Percentiles rank a stretch among this genome's conserved stretches.
Evolutionary conservation across 2,113 vertebrate genomes (phyloP).

Genomic region (Sialia sialis): DNA sequence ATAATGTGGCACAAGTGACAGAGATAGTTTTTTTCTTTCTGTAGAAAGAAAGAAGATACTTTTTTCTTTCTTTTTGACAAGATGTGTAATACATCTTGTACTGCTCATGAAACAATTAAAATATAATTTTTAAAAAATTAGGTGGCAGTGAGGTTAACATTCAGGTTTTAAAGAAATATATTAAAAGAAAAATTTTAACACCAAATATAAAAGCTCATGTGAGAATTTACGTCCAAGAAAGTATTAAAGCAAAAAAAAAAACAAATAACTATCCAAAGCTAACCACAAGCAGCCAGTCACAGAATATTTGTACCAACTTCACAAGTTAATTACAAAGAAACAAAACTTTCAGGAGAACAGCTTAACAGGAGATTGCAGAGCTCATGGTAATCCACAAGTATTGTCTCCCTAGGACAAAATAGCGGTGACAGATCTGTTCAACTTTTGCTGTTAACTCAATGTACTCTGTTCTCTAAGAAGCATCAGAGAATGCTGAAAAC

Average conservation of each 20-base stretch:
- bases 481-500: neutral
- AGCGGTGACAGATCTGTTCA: neutral
- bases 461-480: neutral
- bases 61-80: neutral
- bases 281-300: neutral
- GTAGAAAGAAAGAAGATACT: neutral
- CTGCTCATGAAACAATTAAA: neutral
- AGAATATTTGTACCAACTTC: neutral
- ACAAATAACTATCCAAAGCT: neutral
- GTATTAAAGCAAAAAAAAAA: neutral
- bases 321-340: neutral
- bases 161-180: neutral
- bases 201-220: neutral
- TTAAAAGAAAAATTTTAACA: neutral
- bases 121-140: accelerated
- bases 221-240: neutral
- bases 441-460: neutral
- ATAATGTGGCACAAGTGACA: neutral
- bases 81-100: neutral
- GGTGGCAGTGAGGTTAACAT: neutral
- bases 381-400: neutral
- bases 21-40: neutral
- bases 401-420: neutral
- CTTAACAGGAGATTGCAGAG: neutral
- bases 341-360: neutral